A percentile compares a stretch with the other conserved stretches of the same genome.
Evolutionary conservation across 1,140 invertebrate genomes (phyloP).

Genomic region (Penaeus vannamei): DNA sequence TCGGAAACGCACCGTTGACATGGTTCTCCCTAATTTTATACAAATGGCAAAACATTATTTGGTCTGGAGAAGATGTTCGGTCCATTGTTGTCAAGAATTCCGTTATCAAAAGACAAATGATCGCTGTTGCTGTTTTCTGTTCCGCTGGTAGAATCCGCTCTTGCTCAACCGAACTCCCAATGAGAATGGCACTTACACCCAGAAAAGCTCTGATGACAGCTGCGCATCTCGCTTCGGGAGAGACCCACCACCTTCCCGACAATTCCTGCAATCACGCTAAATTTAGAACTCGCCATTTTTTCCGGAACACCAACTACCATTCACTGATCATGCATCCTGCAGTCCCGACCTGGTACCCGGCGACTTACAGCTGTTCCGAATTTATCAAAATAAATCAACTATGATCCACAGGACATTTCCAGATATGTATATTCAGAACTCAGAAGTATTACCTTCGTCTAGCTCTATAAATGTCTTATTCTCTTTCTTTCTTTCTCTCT

Average conservation of each 20-base stretch:
- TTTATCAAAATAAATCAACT: no score
- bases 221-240: not conserved
- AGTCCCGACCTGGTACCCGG: not conserved
- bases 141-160: no score
- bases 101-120: slow-evolving; percentile 17
- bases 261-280: not conserved
- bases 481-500: no score
- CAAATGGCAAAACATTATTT: not conserved
- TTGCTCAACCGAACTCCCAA: no score
- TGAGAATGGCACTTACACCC: not conserved
- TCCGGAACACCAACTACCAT: not conserved
- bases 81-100: slow-evolving; percentile 23
- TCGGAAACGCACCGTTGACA: no score
- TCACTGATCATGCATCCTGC: not conserved
- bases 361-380: no score
- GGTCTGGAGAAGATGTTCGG: not conserved
- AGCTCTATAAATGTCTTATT: no score
- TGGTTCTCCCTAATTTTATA: no score
- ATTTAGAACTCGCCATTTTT: no score
- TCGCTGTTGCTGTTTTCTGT: slow-evolving; percentile 1
- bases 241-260: not conserved
- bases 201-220: not conserved
- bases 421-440: no score
- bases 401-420: no score
- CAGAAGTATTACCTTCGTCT: no score